Conservation (phyloP, 2,888 invertebrate species). For the Aquatica leii region DNA sequence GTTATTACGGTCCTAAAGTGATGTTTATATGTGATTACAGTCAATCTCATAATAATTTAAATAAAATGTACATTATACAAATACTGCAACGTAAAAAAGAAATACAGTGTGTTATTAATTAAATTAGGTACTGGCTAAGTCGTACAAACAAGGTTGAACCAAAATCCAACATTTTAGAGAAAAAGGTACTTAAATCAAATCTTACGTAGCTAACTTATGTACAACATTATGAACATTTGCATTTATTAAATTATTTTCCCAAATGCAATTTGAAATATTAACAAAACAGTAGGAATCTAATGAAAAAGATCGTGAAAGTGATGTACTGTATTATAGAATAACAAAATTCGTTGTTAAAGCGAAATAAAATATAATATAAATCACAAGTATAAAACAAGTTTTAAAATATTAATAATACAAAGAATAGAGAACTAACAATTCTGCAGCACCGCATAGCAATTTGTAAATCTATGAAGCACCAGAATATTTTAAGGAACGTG, state of each 20-base stretch:
- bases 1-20: slow-evolving; percentile 23
- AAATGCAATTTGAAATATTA: slow-evolving; percentile 13
- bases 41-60: slow-evolving; percentile 43
- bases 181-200: slow-evolving; percentile 39
- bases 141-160: slow-evolving; percentile 51
- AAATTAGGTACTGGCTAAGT: slow-evolving; percentile 55
- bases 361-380: slow-evolving; percentile 37
- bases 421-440: slow-evolving; percentile 45
- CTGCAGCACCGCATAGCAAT: slow-evolving; percentile 59
- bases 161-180: slow-evolving; percentile 40
- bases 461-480: slow-evolving; percentile 57
- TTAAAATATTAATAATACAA: slow-evolving; percentile 39
- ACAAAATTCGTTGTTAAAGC: slow-evolving; percentile 49
- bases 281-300: slow-evolving; percentile 13
- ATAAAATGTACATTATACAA: slow-evolving; percentile 46
- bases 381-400: slow-evolving; percentile 48
- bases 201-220: slow-evolving; percentile 36
- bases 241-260: slow-evolving; percentile 26
- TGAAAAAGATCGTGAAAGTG: neutral
- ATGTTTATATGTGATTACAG: slow-evolving; percentile 36
- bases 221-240: slow-evolving; percentile 39
- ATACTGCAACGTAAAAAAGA: slow-evolving; percentile 57
- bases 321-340: slow-evolving; percentile 21
- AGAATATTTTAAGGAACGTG: slow-evolving; percentile 55
- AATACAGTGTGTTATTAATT: slow-evolving; percentile 47